Conservation (phyloP, 2,113 vertebrate species). For the Ramphastos sulfuratus region DNA sequence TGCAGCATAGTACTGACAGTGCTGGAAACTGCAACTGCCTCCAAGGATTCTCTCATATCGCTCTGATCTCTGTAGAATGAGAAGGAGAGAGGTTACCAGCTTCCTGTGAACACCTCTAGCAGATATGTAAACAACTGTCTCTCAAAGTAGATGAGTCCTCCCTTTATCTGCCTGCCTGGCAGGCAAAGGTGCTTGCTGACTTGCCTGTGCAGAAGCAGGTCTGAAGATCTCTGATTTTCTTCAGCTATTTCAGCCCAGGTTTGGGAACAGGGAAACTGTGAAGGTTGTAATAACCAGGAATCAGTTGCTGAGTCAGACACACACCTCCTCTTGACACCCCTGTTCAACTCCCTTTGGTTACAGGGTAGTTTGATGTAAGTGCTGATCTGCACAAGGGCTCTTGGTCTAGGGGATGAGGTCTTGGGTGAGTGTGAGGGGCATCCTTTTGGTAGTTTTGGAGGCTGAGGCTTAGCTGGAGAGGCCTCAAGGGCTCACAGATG, state of each 20-base stretch:
- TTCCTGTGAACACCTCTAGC: background rate
- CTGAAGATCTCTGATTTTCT: background rate
- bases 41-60: conserved; percentile 9
- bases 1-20: background rate
- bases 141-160: background rate
- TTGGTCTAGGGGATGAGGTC: background rate
- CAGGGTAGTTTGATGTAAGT: background rate
- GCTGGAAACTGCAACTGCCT: background rate
- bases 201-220: background rate
- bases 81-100: background rate
- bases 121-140: background rate
- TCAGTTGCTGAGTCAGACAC: background rate
- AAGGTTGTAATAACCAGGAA: background rate
- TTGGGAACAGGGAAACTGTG: background rate
- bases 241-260: background rate
- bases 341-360: background rate
- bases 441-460: background rate
- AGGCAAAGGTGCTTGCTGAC: background rate
- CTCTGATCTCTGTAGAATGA: background rate
- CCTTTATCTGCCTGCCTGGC: background rate
- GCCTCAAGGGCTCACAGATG: background rate
- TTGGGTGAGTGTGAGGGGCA: background rate
- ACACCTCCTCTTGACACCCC: background rate
- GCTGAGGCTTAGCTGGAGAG: background rate
- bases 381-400: background rate